A percentile compares a stretch with the other conserved stretches of the same genome.
phyloP scores from a whole-genome alignment of 2,888 invertebrate species.

The Timema podura region DNA sequence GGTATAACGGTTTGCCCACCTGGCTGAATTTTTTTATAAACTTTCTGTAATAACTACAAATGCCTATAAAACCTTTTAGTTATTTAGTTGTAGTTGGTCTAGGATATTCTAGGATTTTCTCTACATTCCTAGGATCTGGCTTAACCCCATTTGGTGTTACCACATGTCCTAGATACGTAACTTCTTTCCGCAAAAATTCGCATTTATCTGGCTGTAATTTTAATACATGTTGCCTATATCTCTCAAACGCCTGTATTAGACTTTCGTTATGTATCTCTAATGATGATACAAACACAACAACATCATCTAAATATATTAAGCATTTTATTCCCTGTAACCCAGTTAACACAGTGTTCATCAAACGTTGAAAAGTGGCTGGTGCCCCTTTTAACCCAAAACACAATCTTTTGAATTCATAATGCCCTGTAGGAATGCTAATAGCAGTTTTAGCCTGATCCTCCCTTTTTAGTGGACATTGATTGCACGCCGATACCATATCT shows the following conservation, averaged over 20 bases:
- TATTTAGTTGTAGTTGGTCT: not conserved
- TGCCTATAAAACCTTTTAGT: conserved; percentile 8
- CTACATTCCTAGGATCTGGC: conserved; percentile 18
- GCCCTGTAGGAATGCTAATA: not conserved
- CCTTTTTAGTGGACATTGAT: too few relatives aligned
- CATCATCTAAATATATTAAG: not conserved
- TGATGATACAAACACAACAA: not conserved
- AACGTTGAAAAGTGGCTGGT: not conserved
- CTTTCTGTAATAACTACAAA: conserved; percentile 16
- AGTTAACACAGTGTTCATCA: not conserved
- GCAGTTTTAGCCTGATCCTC: too few relatives aligned
- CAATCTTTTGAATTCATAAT: not conserved
- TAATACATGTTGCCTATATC: conserved; percentile 16
- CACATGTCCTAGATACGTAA: not conserved
- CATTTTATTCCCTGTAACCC: not conserved
- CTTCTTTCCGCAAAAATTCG: conserved; percentile 23
- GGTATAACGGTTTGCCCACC: conserved; percentile 23
- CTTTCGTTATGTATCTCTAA: not conserved
- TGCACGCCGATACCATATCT: too few relatives aligned
- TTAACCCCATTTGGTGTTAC: conserved; percentile 12
- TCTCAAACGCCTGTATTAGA: conserved; percentile 22
- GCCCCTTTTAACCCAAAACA: not conserved
- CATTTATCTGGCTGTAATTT: conserved; percentile 28
- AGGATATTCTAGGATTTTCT: not conserved
- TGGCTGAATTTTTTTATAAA: conserved; percentile 25